Evolutionary conservation across 2,797 vertebrate species (phyloP).

Genomic region (Sebastes trivittatus): DNA sequence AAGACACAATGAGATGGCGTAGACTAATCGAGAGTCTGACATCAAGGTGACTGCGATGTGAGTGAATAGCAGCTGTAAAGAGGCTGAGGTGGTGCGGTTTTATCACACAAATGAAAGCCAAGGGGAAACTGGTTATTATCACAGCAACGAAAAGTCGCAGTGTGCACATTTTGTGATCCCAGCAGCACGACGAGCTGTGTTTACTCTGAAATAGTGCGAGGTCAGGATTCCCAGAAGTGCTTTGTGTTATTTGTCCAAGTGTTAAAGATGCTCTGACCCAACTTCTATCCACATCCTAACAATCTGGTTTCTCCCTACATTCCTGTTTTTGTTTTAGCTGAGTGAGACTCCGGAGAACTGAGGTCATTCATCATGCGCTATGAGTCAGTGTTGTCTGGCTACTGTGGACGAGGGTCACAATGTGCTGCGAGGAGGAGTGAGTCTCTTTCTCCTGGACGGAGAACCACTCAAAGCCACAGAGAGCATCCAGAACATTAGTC

Average conservation of each 20-base stretch:
- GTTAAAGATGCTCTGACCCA: constrained; percentile 58
- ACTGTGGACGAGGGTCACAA: constrained; percentile 73
- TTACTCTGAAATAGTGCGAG: constrained; percentile 55
- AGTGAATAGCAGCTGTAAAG: neutral
- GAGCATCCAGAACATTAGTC: constrained; percentile 53
- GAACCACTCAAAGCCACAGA: constrained; percentile 52
- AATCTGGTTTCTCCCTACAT: constrained; percentile 45
- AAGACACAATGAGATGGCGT: constrained; percentile 33
- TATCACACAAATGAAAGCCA: constrained; percentile 33
- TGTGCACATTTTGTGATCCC: constrained; percentile 37
- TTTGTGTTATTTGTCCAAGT: constrained; percentile 61
- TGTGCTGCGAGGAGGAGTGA: constrained; percentile 61
- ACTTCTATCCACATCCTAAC: constrained; percentile 53
- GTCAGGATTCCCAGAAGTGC: constrained; percentile 62
- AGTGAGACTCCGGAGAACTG: constrained; percentile 69
- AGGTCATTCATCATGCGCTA: constrained; percentile 77
- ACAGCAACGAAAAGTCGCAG: constrained; percentile 12
- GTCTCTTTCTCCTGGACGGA: constrained; percentile 69
- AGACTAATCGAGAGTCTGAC: constrained; percentile 41
- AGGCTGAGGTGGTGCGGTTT: constrained; percentile 25
- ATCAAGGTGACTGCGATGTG: neutral
- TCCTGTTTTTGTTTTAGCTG: constrained; percentile 64
- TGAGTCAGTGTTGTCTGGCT: constrained; percentile 83
- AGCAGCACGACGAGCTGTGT: constrained; percentile 49
- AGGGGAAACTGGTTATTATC: constrained; percentile 36